Evolutionary conservation across 2,797 vertebrate species (phyloP), one percentile per base, ranked within the genome.

Genomic region (Tapirus indicus): DNA sequence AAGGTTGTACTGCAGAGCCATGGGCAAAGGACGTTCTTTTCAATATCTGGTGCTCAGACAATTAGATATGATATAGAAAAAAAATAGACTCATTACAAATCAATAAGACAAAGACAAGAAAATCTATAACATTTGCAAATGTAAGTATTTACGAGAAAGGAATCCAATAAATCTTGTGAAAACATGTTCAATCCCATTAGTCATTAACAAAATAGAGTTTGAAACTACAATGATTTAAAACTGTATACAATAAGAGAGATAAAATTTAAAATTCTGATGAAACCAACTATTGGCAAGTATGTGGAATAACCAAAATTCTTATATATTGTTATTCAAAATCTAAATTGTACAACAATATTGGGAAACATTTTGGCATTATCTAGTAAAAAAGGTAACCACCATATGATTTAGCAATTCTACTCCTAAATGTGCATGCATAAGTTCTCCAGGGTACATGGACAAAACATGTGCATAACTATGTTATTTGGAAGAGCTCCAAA

Each of bases 41-140:
- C 7, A 92, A 38, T 32, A 27, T 10, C 29, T n/a, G 21, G 6
- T 54, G 23, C 27, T 68, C 9, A n/a, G 25, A 86, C 20, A 38
- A 60, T 60, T 29, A 72, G 14, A 71, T 79, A 16, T 56, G 41
- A 54, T n/a, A 74, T 21, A 96, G 25, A 29, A 52, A 47, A 58
- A 49, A 66, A 77, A 90, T 12, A 60, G 10, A 83, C 11, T 38
- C 1, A 47, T 52, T 12, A 13, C 0, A 75, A 41, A 44, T 60
- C 1, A 54, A 32, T 60, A 18, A 52, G 27, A 52, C n/a, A 86
- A 66, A 20, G 29, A 47, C 3, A 66, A 69, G 20, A 0, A 97
- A 79, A 74, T 18, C 10, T 85, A 49, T 20, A 79, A 71, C 64
- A 82, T 89, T 32, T 89, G 16, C 11, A 92, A 89, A 25, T 27